A percentile compares a stretch with the other conserved stretches of the same genome.
Evolutionary conservation across 2,888 invertebrate species (phyloP).

Genomic region (Heterodera filipjevi): DNA sequence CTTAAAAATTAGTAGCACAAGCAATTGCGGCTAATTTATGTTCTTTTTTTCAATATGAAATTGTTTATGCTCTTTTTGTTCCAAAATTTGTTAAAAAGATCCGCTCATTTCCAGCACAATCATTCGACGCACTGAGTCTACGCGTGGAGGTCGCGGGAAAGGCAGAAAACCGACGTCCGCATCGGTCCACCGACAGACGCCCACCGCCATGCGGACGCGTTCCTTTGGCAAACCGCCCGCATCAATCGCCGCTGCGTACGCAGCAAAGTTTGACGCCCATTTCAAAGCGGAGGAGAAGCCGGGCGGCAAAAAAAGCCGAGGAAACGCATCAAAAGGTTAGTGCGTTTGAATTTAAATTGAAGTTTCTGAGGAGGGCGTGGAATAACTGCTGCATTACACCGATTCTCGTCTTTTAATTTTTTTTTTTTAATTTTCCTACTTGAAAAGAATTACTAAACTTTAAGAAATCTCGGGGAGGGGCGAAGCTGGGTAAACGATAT

Average conservation of each 20-base stretch:
- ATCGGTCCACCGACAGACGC: conserved; percentile 9
- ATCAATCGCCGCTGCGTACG: conserved; percentile 28
- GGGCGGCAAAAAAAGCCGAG: conserved; percentile 27
- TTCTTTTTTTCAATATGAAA: too few relatives aligned
- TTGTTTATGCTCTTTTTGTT: too few relatives aligned
- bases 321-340: conserved; percentile 28
- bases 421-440: too few relatives aligned
- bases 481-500: too few relatives aligned
- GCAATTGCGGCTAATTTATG: too few relatives aligned
- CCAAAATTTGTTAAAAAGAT: too few relatives aligned
- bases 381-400: too few relatives aligned
- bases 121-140: conserved; percentile 22
- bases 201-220: conserved; percentile 38
- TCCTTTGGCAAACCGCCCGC: conserved; percentile 47
- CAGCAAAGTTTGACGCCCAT: conserved; percentile 4
- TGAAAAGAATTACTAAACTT: too few relatives aligned
- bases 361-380: too few relatives aligned
- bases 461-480: too few relatives aligned
- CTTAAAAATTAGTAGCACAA: too few relatives aligned
- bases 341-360: neutral
- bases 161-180: conserved; percentile 33
- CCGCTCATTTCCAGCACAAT: conserved; percentile 20
- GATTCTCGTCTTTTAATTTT: too few relatives aligned
- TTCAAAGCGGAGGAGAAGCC: neutral
- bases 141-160: conserved; percentile 35